Evolutionary conservation across 2,113 vertebrate species (phyloP).

Genomic region (Rhegmatorhina hoffmannsi): DNA sequence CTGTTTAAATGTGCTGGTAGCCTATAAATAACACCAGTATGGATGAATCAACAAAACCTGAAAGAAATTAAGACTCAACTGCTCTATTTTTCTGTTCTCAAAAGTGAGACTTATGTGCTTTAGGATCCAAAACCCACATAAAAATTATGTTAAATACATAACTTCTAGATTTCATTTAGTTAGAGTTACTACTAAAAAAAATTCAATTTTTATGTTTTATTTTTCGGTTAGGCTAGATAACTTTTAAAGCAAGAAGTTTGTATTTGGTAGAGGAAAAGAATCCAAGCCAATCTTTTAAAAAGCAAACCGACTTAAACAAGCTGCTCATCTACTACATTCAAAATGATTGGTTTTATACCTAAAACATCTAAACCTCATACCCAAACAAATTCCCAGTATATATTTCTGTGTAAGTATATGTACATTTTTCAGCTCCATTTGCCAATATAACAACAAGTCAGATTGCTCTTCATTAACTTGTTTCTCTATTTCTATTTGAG

Average conservation of each 20-base stretch:
- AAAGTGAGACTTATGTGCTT: neutral
- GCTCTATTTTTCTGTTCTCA: neutral
- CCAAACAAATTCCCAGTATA: neutral
- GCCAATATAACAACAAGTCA: neutral
- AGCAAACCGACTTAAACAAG: neutral
- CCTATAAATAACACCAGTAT: neutral
- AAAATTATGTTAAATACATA: neutral
- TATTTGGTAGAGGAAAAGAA: neutral
- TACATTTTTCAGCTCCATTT: neutral
- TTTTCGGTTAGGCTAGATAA: neutral
- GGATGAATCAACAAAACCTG: constrained; percentile 4
- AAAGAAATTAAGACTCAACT: neutral
- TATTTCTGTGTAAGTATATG: neutral
- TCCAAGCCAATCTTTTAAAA: neutral
- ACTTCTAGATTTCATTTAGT: neutral
- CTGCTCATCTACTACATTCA: neutral
- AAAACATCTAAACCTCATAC: neutral
- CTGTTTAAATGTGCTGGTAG: neutral
- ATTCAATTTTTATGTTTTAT: neutral
- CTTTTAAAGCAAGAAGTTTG: neutral
- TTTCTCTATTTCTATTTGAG: neutral
- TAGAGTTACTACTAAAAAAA: neutral
- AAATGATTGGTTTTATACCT: neutral
- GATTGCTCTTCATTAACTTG: neutral
- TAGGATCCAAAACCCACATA: neutral